Base-by-base conservation (phyloP, 2,888 invertebrate genomes). In the Pegoplata infirma region DNA sequence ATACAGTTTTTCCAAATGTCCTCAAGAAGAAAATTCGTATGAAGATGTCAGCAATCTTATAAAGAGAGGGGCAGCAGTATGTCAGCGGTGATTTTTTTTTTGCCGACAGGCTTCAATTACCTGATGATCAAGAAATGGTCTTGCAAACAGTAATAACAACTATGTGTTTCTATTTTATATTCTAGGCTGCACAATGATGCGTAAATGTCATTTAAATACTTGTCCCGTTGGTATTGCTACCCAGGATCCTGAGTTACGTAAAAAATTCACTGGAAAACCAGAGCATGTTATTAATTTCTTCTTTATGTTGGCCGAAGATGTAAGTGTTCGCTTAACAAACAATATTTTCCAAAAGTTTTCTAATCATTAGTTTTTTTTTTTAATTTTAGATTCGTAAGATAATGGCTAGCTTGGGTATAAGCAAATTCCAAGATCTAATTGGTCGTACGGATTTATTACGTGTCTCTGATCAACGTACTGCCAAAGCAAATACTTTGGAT, bases 101-200 rank as follows among this genome's bases (percentile, higher is more conserved):
- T n/a, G n/a, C n/a, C n/a, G n/a, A n/a, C n/a, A n/a, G n/a, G n/a
- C n/a, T n/a, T n/a, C n/a, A n/a, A n/a, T n/a, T n/a, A n/a, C n/a
- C n/a, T n/a, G n/a, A n/a, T n/a, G n/a, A n/a, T n/a, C n/a, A n/a
- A n/a, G n/a, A n/a, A n/a, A n/a, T n/a, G n/a, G n/a, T n/a, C n/a
- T n/a, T n/a, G n/a, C n/a, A n/a, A n/a, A n/a, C n/a, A n/a, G n/a
- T n/a, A n/a, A n/a, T n/a, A n/a, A n/a, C n/a, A n/a, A n/a, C n/a
- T n/a, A 40, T 5, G n/a, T n/a, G n/a, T n/a, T n/a, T n/a, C n/a
- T n/a, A n/a, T n/a, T n/a, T n/a, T n/a, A n/a, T n/a, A n/a, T n/a
- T n/a, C n/a, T n/a, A 86, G 92, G 99, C 3, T 99, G 99, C 87
- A 99, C 98, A 0, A 99, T 99, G 99, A 99, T 99, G 99, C 92